phyloP scores from a whole-genome alignment of 92 coral and sea anemone genomes.

The Heliopora coerulea region DNA sequence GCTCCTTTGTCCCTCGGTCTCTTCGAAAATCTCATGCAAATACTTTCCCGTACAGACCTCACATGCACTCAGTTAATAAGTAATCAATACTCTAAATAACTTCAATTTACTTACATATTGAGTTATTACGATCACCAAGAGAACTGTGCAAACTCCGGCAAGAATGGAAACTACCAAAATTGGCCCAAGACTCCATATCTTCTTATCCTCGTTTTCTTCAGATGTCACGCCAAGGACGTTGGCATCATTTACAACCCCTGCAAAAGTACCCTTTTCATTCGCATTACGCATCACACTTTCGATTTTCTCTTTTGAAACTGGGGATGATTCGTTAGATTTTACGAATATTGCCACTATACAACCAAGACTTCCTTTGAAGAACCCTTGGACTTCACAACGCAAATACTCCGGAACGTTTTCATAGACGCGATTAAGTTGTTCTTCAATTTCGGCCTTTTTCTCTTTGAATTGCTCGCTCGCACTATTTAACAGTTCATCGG shows the following conservation, averaged over 20 bases:
- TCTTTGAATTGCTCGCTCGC: neutral
- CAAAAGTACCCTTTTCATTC: slow-evolving; percentile 1
- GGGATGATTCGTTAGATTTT: neutral
- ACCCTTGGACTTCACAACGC: neutral
- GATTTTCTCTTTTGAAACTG: neutral
- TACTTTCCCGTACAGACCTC: no score
- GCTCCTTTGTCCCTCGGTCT: no score
- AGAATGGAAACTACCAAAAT: slow-evolving; percentile 22
- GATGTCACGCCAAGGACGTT: neutral
- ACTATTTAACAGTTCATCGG: neutral
- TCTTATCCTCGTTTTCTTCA: neutral
- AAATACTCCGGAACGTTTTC: slow-evolving; percentile 5
- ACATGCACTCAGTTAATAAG: no score
- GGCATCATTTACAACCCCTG: neutral
- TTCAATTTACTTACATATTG: slow-evolving; percentile 42
- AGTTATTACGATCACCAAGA: slow-evolving; percentile 17
- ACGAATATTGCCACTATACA: slow-evolving; percentile 16
- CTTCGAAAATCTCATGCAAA: no score
- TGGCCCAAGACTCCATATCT: slow-evolving; percentile 27
- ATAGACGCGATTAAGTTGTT: neutral
- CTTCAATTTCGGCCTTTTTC: slow-evolving; percentile 8
- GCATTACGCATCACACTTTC: neutral
- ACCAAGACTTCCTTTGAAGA: slow-evolving; percentile 28
- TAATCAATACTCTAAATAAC: no score
- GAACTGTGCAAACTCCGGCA: slow-evolving; percentile 20